Conservation (phyloP, 1,140 invertebrate species). For the Acromyrmex echinatior region DNA sequence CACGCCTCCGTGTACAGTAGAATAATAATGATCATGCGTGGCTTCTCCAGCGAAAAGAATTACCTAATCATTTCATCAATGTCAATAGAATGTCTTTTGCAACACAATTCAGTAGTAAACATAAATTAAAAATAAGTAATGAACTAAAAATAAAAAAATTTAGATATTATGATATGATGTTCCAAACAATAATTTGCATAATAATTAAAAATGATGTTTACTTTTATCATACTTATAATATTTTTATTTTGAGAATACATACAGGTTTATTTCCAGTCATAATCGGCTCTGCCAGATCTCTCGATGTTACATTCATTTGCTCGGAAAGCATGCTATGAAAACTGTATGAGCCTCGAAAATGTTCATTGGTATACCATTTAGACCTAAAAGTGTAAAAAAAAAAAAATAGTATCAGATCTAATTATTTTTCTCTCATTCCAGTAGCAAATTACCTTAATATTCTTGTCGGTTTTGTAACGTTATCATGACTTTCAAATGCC, state of each 20-base stretch:
- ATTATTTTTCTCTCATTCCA: background rate
- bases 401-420: background rate
- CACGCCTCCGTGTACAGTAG: constrained; percentile 93
- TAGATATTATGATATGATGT: too few species aligned
- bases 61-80: constrained; percentile 66
- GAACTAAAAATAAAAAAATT: too few species aligned
- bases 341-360: constrained; percentile 91
- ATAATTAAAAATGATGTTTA: background rate
- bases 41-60: constrained; percentile 91
- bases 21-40: constrained; percentile 90
- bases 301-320: constrained; percentile 81
- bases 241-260: constrained; percentile 45
- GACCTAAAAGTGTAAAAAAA: constrained; percentile 85
- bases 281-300: constrained; percentile 88
- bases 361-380: constrained; percentile 90
- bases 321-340: constrained; percentile 87
- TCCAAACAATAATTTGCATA: background rate
- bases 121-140: background rate
- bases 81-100: background rate
- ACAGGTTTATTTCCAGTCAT: constrained; percentile 85
- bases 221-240: background rate
- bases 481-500: constrained; percentile 85
- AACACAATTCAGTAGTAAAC: background rate
- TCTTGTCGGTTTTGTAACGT: constrained; percentile 86
- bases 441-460: constrained; percentile 79